Evolutionary conservation across 2,797 vertebrate genomes (phyloP).

Genomic region (Clarias laeviceps): DNA sequence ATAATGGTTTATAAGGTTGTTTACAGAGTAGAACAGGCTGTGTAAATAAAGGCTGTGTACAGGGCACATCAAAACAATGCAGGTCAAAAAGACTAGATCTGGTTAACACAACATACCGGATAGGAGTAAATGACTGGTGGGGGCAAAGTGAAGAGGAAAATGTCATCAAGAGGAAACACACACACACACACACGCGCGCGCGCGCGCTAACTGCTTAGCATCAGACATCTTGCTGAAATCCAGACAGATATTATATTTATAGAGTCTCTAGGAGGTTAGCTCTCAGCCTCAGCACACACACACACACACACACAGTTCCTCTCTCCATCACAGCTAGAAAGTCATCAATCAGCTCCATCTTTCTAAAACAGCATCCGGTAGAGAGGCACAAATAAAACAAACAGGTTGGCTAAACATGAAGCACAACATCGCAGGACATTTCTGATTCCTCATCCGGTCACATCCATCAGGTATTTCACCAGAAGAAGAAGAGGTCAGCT

Average conservation of each 20-base stretch:
- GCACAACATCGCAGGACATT: not conserved
- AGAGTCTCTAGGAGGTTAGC: not conserved
- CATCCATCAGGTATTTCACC: not conserved
- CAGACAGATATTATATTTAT: not conserved
- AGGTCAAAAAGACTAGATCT: not conserved
- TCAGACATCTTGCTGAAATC: constrained; percentile 5
- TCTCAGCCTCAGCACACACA: not conserved
- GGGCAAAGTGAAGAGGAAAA: not conserved
- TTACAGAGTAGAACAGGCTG: not conserved
- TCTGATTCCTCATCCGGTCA: not conserved
- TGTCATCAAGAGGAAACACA: not conserved
- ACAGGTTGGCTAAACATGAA: not conserved
- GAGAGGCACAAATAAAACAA: not conserved
- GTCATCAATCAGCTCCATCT: constrained; percentile 16
- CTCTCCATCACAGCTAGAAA: constrained; percentile 20
- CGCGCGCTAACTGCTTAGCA: not conserved
- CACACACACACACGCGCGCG: not conserved
- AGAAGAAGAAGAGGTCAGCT: constrained; percentile 4
- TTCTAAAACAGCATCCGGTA: not conserved
- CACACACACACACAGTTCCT: not conserved
- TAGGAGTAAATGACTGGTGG: not conserved
- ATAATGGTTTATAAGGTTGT: not conserved
- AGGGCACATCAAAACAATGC: not conserved
- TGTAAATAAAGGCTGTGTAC: not conserved
- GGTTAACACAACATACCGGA: constrained; percentile 11